A percentile compares a stretch with the other conserved stretches of the same genome.
phyloP scores from a whole-genome alignment of 2,888 invertebrate genomes.

The Stramonita haemastoma region DNA sequence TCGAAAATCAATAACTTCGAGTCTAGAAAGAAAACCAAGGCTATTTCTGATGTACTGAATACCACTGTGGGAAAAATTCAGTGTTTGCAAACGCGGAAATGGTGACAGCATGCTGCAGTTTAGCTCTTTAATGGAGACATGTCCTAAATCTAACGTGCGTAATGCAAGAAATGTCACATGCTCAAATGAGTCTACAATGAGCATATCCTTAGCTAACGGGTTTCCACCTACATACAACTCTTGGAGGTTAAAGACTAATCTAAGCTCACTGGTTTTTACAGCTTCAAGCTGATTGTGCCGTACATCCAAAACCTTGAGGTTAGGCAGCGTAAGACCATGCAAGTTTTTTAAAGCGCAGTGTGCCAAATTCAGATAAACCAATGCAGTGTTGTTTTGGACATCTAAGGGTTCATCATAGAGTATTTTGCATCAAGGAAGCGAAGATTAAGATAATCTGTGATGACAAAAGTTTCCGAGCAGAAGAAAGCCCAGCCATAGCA shows the following conservation, averaged over 20 bases:
- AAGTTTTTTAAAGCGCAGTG: not conserved
- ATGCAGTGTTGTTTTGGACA: not conserved
- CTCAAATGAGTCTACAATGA: not conserved
- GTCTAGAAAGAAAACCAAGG: not conserved
- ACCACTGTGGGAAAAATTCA: not conserved
- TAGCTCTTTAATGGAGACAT: not conserved
- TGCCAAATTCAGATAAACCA: not conserved
- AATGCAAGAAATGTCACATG: not conserved
- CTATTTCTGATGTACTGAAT: not conserved
- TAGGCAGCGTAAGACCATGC: not conserved
- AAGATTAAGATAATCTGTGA: not conserved
- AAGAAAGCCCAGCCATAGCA: slow-evolving; percentile 6
- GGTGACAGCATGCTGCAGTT: not conserved
- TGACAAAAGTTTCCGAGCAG: not conserved
- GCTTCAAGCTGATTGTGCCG: slow-evolving; percentile 16
- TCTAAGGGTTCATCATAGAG: not conserved
- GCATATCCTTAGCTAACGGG: too few relatives aligned
- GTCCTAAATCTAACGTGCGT: not conserved
- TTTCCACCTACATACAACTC: not conserved
- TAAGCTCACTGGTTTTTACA: not conserved
- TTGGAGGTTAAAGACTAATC: not conserved
- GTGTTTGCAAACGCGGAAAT: not conserved
- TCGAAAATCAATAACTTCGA: slow-evolving; percentile 12
- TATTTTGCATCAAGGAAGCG: not conserved
- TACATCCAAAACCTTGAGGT: slow-evolving; percentile 35